Base-by-base conservation (phyloP, 2,797 vertebrate species). In the Amblyopsis hoosieri region DNA sequence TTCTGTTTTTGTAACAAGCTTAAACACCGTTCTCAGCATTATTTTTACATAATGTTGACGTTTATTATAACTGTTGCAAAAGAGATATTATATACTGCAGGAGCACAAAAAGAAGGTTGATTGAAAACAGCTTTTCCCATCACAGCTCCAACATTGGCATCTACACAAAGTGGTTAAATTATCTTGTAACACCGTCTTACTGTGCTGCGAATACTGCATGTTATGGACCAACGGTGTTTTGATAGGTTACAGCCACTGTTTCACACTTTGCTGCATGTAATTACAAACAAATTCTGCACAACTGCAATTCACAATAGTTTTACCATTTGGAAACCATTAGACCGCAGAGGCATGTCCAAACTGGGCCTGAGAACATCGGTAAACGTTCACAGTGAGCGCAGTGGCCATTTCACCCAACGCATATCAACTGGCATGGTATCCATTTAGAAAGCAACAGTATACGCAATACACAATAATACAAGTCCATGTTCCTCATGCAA, bases 311-410 rank as follows among this genome's bases (percentile, higher is more conserved):
- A 14, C 70, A 29, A 8, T 46, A 12, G 7, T 58, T 50, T 23
- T 3, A 1, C 29, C 76, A 74, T 82, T 83, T 82, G 76, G 75
- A 83, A 83, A 37, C 63, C 59, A 76, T 83, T 67, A 70, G 33
- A 62, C 12, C 58, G 37, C 37, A 45, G 12, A 53, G 67, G 62
- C 71, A 62, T 31, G 62, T 59, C 80, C 71, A 60, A 47, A 71
- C 51, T 54, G 66, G 45, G 48, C 62, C 61, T 60, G 58, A 47
- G 74, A 58, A 56, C 37, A 67, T 53, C 0, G 53, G 37, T 67
- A 51, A 50, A 58, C 57, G 66, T 71, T 72, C 63, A 72, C 62
- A 58, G 56, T 56, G 59, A 60, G 14, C 57, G 23, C 23, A 3
- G 23, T 29, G 23, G 23, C 23, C 23, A 64, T 72, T 63, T 3